A percentile compares a stretch with the other conserved stretches of the same genome.
These are phyloP conservation scores for Xanthia icteritia DNA, from an alignment of 2,888 invertebrate genomes.

Conservation along the genomic window DNA sequence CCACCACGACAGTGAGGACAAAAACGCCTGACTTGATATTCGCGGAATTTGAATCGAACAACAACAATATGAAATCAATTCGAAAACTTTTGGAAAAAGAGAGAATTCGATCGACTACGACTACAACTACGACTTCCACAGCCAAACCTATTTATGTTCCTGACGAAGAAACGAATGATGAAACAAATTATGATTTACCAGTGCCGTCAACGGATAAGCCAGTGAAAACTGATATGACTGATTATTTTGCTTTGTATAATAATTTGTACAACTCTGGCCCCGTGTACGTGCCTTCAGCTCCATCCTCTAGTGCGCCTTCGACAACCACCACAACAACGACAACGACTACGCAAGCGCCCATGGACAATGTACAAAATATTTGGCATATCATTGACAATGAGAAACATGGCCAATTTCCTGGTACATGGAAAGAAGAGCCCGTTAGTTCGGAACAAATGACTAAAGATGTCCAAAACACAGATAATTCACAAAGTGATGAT, in stretches of 20 bases:
- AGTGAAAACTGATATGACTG: slow-evolving; percentile 73
- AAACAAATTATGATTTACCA: slow-evolving; percentile 72
- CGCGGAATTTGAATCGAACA: slow-evolving; percentile 86
- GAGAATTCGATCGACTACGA: slow-evolving; percentile 70
- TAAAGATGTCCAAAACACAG: slow-evolving; percentile 54
- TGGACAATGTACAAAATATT: slow-evolving; percentile 82
- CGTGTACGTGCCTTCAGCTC: slow-evolving; percentile 74
- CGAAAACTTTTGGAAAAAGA: slow-evolving; percentile 85
- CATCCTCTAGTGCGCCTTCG: slow-evolving; percentile 64
- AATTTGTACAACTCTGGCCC: slow-evolving; percentile 78
- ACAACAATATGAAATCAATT: slow-evolving; percentile 81
- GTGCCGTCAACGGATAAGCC: slow-evolving; percentile 57
- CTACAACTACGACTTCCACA: slow-evolving; percentile 69
- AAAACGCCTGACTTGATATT: slow-evolving; percentile 87
- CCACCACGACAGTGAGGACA: slow-evolving; percentile 73
- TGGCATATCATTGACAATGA: slow-evolving; percentile 88
- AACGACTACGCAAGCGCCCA: slow-evolving; percentile 66
- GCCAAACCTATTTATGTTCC: slow-evolving; percentile 82
- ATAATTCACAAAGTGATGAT: slow-evolving; percentile 42
- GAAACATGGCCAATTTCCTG: slow-evolving; percentile 79
- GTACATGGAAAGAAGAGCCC: slow-evolving; percentile 82
- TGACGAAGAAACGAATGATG: slow-evolving; percentile 72
- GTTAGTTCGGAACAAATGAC: slow-evolving; percentile 67
- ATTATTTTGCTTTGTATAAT: slow-evolving; percentile 81
- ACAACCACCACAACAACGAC: slow-evolving; percentile 76